Base-by-base conservation (phyloP, 2,797 vertebrate genomes). In the Phoeniculus purpureus region DNA sequence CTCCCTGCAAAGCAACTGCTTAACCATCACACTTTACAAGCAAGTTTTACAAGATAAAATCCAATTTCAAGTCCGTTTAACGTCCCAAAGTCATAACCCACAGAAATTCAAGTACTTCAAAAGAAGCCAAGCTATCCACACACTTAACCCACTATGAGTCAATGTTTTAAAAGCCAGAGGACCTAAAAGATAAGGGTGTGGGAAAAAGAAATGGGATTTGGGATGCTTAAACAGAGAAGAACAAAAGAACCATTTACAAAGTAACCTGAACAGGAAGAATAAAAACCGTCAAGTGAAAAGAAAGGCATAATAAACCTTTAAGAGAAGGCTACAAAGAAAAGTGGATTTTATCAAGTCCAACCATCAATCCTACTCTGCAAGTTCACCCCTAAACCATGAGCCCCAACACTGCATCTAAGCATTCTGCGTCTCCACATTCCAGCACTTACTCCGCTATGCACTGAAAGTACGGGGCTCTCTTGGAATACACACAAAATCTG, bases 151-250 rank as follows among this genome's bases (percentile, higher is more conserved):
- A 89, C 65, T 80, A 0, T 85, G 92, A 93, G 59, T 94, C 84
- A 93, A 26, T 93, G 54, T 68, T 89, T 94, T 73, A 89, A 94
- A 92, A 56, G 90, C 66, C 85, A 83, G 62, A 95, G 73, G 52
- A 78, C 87, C 68, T 67, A 89, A 70, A 89, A 94, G 92, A 93
- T 93, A 92, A 90, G 81, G 85, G 87, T 83, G 93, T 91, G 82
- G 89, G 93, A 96, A 82, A 80, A 89, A 92, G 55, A 88, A 94
- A 67, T 51, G 16, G 37, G 75, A 71, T 60, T 79, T 56, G 40
- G 58, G 68, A 94, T 74, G 75, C 64, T 79, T 65, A 74, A 89
- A 31, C 31, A 87, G 37, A 78, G 52, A 79, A 82, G 29, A 92
- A 94, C 73, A 94, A 92, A 88, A 87, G 66, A 89, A 67, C 31